Evolutionary conservation across 35 echinoderm and acorn worm species (phyloP).

Genomic region (Lytechinus variegatus): DNA sequence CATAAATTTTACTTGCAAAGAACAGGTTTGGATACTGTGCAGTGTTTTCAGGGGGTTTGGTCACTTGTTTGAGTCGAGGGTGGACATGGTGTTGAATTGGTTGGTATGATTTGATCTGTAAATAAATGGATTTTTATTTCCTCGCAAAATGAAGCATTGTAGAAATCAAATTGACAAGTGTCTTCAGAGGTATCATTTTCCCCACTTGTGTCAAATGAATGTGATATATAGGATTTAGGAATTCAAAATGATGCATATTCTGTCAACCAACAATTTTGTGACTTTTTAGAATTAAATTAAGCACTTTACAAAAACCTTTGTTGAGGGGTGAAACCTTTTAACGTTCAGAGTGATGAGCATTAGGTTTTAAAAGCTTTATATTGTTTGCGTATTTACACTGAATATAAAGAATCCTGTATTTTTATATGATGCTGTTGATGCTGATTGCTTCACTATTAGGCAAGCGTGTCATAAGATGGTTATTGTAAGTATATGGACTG

Average conservation of each 20-base stretch:
- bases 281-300: too few relatives aligned
- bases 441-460: not conserved
- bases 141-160: not conserved
- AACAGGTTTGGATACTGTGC: not conserved
- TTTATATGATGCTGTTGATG: not conserved
- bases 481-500: not conserved
- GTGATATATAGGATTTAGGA: too few relatives aligned
- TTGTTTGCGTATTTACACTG: too few relatives aligned
- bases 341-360: too few relatives aligned
- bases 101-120: not conserved
- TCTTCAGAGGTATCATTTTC: not conserved
- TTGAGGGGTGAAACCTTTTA: too few relatives aligned
- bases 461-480: not conserved
- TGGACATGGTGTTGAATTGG: not conserved
- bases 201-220: not conserved
- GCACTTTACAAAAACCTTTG: too few relatives aligned
- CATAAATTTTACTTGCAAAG: constrained; percentile 8
- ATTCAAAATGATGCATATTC: too few relatives aligned
- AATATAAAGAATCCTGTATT: too few relatives aligned
- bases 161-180: not conserved
- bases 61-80: not conserved
- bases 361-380: too few relatives aligned
- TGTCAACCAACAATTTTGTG: too few relatives aligned
- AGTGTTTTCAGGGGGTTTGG: not conserved
- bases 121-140: not conserved